phyloP scores from a whole-genome alignment of 1,140 invertebrate species.

The Drosophila teissieri region DNA sequence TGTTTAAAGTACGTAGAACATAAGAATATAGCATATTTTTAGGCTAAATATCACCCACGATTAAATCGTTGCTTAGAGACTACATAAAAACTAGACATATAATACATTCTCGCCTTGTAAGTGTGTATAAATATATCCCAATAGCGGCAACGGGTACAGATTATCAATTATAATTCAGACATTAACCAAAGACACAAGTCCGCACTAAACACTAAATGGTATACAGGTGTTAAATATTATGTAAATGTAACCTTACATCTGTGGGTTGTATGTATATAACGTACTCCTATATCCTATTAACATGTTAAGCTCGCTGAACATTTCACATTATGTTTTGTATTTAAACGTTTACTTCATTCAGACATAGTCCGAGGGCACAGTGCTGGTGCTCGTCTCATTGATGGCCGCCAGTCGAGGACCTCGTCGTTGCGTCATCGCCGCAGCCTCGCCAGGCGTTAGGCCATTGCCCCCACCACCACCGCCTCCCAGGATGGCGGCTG shows the following conservation, averaged over 20 bases:
- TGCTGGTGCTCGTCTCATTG: slow-evolving; percentile 87
- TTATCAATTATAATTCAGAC: slow-evolving; percentile 41
- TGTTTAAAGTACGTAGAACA: slow-evolving; percentile 81
- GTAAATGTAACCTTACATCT: slow-evolving; percentile 35
- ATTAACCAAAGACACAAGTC: slow-evolving; percentile 27
- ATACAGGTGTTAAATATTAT: slow-evolving; percentile 13
- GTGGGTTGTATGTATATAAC: slow-evolving; percentile 56
- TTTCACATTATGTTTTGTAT: slow-evolving; percentile 36
- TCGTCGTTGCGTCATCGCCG: slow-evolving; percentile 79
- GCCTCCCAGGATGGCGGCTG: slow-evolving; percentile 17
- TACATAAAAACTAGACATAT: slow-evolving; percentile 79
- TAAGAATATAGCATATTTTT: slow-evolving; percentile 83
- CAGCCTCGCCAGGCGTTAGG: slow-evolving; percentile 44
- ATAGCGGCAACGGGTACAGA: slow-evolving; percentile 33
- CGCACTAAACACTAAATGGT: slow-evolving; percentile 33
- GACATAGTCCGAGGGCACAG: slow-evolving; percentile 88
- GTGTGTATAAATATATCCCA: slow-evolving; percentile 59
- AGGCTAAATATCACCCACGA: slow-evolving; percentile 84
- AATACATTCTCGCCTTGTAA: slow-evolving; percentile 63
- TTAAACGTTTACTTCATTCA: slow-evolving; percentile 51
- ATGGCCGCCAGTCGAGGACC: slow-evolving; percentile 87
- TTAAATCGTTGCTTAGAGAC: slow-evolving; percentile 82
- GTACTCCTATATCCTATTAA: slow-evolving; percentile 52
- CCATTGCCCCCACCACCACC: slow-evolving; percentile 39
- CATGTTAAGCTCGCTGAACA: slow-evolving; percentile 73